Evolutionary conservation across 1,140 invertebrate species (phyloP).

Genomic region (Drosophila pectinifera): DNA sequence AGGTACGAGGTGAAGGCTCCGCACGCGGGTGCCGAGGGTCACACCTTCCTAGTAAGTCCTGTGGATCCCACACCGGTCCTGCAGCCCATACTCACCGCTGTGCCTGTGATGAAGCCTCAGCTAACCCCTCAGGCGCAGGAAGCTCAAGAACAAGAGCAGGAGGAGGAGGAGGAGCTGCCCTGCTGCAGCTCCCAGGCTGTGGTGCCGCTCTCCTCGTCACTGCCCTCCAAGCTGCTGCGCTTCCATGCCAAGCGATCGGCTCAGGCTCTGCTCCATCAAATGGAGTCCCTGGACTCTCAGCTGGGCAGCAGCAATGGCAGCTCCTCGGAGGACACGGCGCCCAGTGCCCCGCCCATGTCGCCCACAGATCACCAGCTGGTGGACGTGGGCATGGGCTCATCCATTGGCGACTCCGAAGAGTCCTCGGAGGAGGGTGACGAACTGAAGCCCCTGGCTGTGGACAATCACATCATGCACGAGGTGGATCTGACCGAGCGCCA

Average conservation of each 20-base stretch:
- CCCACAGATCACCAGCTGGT: slow-evolving; percentile 61
- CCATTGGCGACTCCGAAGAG: slow-evolving; percentile 78
- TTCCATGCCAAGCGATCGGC: slow-evolving; percentile 76
- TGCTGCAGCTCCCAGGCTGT: slow-evolving; percentile 72
- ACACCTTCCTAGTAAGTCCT: slow-evolving; percentile 75
- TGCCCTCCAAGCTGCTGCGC: slow-evolving; percentile 74
- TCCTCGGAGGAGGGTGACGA: slow-evolving; percentile 81
- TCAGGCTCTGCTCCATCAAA: slow-evolving; percentile 69
- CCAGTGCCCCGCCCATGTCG: slow-evolving; percentile 69
- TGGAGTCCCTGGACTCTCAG: slow-evolving; percentile 73
- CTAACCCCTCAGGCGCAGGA: background rate
- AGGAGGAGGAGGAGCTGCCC: slow-evolving; percentile 45
- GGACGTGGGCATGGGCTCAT: slow-evolving; percentile 81
- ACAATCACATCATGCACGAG: slow-evolving; percentile 78
- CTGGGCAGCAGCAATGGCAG: slow-evolving; percentile 70
- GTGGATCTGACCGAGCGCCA: slow-evolving; percentile 43
- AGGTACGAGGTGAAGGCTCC: slow-evolving; percentile 63
- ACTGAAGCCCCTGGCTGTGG: slow-evolving; percentile 78
- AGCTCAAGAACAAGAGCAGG: too few relatives aligned
- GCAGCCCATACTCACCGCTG: slow-evolving; percentile 58
- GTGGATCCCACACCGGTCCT: slow-evolving; percentile 29
- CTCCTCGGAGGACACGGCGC: slow-evolving; percentile 41
- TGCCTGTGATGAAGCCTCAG: slow-evolving; percentile 58
- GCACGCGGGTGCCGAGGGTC: slow-evolving; percentile 56
- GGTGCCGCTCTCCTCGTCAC: slow-evolving; percentile 74